Percentiles rank a stretch among this genome's conserved stretches.
Conservation (phyloP, 2,113 vertebrate species). For the human region DNA sequence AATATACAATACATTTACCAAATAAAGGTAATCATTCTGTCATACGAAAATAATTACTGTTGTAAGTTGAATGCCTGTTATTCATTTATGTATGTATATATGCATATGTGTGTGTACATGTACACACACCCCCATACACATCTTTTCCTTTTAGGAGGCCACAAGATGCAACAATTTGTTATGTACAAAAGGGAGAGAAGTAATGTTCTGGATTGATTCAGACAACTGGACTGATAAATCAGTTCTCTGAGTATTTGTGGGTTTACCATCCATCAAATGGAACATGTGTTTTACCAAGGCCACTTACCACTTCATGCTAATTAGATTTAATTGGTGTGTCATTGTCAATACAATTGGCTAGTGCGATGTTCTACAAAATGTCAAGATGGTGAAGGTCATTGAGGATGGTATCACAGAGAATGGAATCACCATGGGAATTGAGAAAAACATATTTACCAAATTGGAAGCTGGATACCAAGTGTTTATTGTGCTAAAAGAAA, state of each 20-base stretch:
- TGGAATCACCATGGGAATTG: background rate
- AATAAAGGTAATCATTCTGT: background rate
- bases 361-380: background rate
- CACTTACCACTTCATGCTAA: background rate
- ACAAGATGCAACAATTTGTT: background rate
- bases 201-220: background rate
- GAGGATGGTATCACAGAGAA: background rate
- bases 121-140: background rate
- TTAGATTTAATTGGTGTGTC: background rate
- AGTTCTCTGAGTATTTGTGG: background rate
- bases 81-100: background rate
- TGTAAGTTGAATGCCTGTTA: background rate
- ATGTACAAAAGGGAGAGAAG: background rate
- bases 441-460: background rate
- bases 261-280: background rate
- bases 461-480: background rate
- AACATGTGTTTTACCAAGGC: background rate
- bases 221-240: background rate
- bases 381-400: background rate
- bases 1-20: background rate
- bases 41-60: background rate
- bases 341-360: background rate
- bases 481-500: background rate
- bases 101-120: too few relatives aligned
- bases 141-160: background rate